Base-by-base conservation (phyloP, 2,888 invertebrate species). In the Heteropelma amictum region DNA sequence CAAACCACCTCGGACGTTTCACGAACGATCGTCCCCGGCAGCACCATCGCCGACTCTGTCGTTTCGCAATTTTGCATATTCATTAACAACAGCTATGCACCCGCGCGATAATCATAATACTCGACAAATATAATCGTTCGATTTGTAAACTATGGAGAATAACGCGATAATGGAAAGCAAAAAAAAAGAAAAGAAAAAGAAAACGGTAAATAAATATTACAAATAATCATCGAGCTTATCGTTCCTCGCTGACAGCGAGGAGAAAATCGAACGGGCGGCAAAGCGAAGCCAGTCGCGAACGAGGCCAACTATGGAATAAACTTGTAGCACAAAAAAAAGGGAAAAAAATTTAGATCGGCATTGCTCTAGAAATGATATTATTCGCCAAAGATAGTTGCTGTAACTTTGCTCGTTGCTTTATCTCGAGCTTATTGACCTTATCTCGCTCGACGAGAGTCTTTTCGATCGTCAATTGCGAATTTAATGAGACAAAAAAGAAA, bases 301-400 rank as follows among this genome's bases (percentile, higher is more conserved):
- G 69, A 70, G 74, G 60, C 53, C 70, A 58, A 75, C 67, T 60
- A 75, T 56, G 26, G 33, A 71, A 67, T 33, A 38, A 60, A 42
- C 51, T 30, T 45, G 12, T 17, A 7, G 19, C 7, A 53, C 17
- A 30, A 2, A 19, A 42, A 54, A 61, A 38, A 38, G 12, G 7
- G 1, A 19, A 35, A 33, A 33, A 53, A 33, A 53, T n/a, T n/a
- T n/a, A 53, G n/a, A 64, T 33, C 17, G 17, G 12, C 51, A 28
- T 21, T 23, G 69, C 58, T 69, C 69, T 58, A 74, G 58, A 60
- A 60, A 74, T 60, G 26, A 45, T 12, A 40, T 64, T 69, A 51
- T 56, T 33, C 10, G 33, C 35, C 14, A 69, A 51, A 53, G 47
- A 35, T 45, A 53, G 38, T 45, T 14, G 30, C 30, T 8, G 26